A percentile compares a stretch with the other conserved stretches of the same genome.
Evolutionary conservation across 2,888 invertebrate genomes (phyloP).

Genomic region (Ormyrus labotus): DNA sequence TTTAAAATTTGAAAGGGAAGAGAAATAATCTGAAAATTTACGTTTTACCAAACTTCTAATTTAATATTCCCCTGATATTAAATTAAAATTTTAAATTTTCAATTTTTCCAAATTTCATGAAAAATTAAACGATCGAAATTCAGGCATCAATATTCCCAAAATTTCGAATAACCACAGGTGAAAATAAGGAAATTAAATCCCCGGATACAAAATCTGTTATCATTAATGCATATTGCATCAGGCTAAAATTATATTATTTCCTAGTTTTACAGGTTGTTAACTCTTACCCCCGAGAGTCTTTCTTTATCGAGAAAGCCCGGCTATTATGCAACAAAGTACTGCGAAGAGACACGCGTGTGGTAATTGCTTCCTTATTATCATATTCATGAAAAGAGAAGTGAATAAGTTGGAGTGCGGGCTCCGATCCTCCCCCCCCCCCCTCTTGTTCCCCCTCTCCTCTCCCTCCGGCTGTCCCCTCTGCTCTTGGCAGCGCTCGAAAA

Average conservation of each 20-base stretch:
- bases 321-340: slow-evolving; percentile 26
- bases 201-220: too few relatives aligned
- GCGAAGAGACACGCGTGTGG: slow-evolving; percentile 30
- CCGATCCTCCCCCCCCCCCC: not conserved
- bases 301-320: slow-evolving; percentile 27
- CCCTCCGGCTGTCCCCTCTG: not conserved
- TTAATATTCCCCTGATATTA: too few relatives aligned
- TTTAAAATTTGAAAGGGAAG: not conserved
- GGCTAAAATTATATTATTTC: not conserved
- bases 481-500: slow-evolving; percentile 14
- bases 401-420: slow-evolving; percentile 32
- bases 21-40: too few relatives aligned
- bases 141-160: too few relatives aligned
- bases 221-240: too few relatives aligned
- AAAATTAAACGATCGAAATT: too few relatives aligned
- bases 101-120: too few relatives aligned
- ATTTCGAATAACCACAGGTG: too few relatives aligned
- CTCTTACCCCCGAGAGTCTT: not conserved
- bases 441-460: too few relatives aligned
- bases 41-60: too few relatives aligned
- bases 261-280: slow-evolving; percentile 14
- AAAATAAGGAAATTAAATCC: too few relatives aligned
- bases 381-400: slow-evolving; percentile 51
- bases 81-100: too few relatives aligned
- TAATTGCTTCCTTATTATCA: slow-evolving; percentile 49